These are phyloP conservation scores for Styela clava DNA, from an alignment of 23 tunicate genomes.

Conservation along the genomic window DNA sequence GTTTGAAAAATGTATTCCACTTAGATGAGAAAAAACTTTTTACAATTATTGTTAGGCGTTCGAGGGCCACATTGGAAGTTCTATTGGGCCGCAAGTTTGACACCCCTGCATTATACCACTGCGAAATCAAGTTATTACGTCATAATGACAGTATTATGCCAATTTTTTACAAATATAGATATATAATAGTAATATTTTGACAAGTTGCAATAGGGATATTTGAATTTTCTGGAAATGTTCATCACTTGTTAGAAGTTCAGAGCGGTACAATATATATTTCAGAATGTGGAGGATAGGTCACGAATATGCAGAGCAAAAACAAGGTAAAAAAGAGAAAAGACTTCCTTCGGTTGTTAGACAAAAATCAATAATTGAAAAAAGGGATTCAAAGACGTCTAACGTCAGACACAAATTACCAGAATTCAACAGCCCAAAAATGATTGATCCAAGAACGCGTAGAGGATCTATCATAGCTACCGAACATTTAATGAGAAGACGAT, in stretches of 20 bases:
- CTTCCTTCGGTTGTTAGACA: neutral
- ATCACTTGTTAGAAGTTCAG: neutral
- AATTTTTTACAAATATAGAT: no score
- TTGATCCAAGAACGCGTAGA: slow-evolving; percentile 12
- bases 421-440: neutral
- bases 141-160: no score
- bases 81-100: no score
- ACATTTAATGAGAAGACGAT: slow-evolving; percentile 31
- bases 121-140: no score
- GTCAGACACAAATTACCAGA: neutral
- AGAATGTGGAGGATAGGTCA: slow-evolving; percentile 30
- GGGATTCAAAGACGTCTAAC: neutral
- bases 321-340: neutral
- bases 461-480: slow-evolving; percentile 47
- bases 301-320: slow-evolving; percentile 15
- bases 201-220: no score
- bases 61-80: no score
- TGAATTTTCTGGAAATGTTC: no score
- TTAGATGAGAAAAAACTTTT: no score
- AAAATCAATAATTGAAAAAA: neutral
- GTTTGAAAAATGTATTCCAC: no score
- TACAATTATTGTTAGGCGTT: no score
- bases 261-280: neutral
- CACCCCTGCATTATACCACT: no score
- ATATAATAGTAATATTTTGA: no score